phyloP scores from a whole-genome alignment of 2,888 invertebrate species.

The Philereme vetulata region DNA sequence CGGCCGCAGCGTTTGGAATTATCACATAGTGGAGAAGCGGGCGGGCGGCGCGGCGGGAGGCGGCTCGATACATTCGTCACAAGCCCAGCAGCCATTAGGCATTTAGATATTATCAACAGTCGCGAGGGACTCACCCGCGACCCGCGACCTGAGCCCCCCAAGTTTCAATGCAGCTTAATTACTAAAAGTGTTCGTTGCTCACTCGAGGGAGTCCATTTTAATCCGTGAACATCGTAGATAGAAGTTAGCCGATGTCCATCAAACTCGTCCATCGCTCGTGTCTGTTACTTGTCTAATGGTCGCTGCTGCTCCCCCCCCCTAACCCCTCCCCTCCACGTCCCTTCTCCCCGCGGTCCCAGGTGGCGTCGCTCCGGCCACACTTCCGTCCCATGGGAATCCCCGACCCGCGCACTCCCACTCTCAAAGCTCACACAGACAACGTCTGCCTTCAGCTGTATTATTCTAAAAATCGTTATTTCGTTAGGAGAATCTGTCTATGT shows the following conservation, averaged over 20 bases:
- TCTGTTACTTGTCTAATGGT: conserved; percentile 59
- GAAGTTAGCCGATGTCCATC: conserved; percentile 41
- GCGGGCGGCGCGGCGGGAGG: conserved; percentile 51
- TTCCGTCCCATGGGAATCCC: conserved; percentile 71
- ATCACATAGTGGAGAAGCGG: conserved; percentile 82
- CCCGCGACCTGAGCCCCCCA: conserved; percentile 75
- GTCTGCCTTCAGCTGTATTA: conserved; percentile 39
- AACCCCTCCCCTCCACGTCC: conserved; percentile 34
- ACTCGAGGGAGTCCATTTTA: conserved; percentile 57
- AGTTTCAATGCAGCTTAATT: conserved; percentile 77
- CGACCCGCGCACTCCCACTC: conserved; percentile 66
- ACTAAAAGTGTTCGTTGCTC: conserved; percentile 78
- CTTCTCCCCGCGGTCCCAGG: conserved; percentile 65
- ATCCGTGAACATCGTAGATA: conserved; percentile 39
- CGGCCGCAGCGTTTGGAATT: conserved; percentile 85
- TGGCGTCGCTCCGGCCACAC: conserved; percentile 77
- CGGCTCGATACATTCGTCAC: conserved; percentile 82
- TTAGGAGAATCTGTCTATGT: conserved; percentile 25
- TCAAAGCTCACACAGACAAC: conserved; percentile 42
- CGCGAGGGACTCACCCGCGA: conserved; percentile 77
- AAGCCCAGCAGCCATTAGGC: conserved; percentile 85
- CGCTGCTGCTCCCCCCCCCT: conserved; percentile 31
- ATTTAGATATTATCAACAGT: conserved; percentile 83
- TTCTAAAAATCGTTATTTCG: conserved; percentile 36
- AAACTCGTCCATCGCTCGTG: conserved; percentile 53